phyloP scores from a whole-genome alignment of 2,113 vertebrate species.

The Podilymbus podiceps region DNA sequence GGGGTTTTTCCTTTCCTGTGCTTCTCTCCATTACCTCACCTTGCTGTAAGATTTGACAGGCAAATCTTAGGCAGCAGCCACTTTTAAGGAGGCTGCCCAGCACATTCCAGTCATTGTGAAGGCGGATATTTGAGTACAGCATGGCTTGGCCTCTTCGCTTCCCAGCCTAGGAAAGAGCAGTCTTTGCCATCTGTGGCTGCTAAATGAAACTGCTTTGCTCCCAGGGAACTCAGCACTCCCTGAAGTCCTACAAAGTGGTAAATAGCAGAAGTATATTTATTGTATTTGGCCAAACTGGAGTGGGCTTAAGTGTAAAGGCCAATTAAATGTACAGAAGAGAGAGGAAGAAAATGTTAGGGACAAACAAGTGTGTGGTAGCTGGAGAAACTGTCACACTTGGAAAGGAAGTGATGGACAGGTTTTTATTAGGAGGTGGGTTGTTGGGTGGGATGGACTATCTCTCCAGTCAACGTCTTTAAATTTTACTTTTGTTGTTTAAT shows the following conservation, averaged over 20 bases:
- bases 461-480: background rate
- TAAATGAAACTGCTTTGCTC: background rate
- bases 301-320: slow-evolving; percentile 16
- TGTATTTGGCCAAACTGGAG: background rate
- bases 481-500: background rate
- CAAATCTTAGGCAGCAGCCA: background rate
- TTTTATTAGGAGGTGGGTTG: background rate
- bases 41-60: background rate
- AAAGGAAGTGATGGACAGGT: background rate
- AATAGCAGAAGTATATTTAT: slow-evolving; percentile 7
- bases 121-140: background rate
- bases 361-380: background rate
- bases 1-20: background rate
- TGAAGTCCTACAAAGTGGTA: background rate
- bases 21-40: background rate
- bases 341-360: background rate
- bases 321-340: slow-evolving; percentile 2
- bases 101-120: accelerated
- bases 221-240: background rate
- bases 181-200: background rate
- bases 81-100: background rate
- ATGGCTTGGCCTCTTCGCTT: background rate
- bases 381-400: background rate
- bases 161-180: background rate
- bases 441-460: background rate